These are phyloP conservation scores for Ovis aries DNA, from an alignment of 2,113 vertebrate genomes.

Conservation along the genomic window ARS-UI_Ramb_v3.0 NC_056054.1:156209001-156209500, in stretches of 20 bases:
- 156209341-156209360: conserved; percentile 54
- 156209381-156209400: conserved; percentile 37
- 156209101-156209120: conserved; percentile 60
- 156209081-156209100: conserved; percentile 59
- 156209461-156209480: not conserved
- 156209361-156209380: conserved; percentile 28
- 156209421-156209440: conserved; percentile 11
- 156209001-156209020: conserved; percentile 18
- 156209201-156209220: conserved; percentile 57
- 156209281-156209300: conserved; percentile 60
- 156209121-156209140: conserved; percentile 64
- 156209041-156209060: conserved; percentile 42
- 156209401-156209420: conserved; percentile 39
- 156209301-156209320: conserved; percentile 56
- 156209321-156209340: conserved; percentile 35
- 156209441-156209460: not conserved
- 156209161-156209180: conserved; percentile 66
- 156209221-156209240: conserved; percentile 67
- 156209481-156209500: not conserved
- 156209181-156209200: conserved; percentile 68
- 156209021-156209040: conserved; percentile 53
- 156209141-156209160: conserved; percentile 50
- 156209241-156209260: conserved; percentile 71
- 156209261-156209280: conserved; percentile 67
- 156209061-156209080: conserved; percentile 62